A percentile compares a stretch with the other conserved stretches of the same genome.
These are phyloP conservation scores for Marronus borbonicus DNA, from an alignment of 2,888 invertebrate genomes.

Conservation along the genomic window DNA sequence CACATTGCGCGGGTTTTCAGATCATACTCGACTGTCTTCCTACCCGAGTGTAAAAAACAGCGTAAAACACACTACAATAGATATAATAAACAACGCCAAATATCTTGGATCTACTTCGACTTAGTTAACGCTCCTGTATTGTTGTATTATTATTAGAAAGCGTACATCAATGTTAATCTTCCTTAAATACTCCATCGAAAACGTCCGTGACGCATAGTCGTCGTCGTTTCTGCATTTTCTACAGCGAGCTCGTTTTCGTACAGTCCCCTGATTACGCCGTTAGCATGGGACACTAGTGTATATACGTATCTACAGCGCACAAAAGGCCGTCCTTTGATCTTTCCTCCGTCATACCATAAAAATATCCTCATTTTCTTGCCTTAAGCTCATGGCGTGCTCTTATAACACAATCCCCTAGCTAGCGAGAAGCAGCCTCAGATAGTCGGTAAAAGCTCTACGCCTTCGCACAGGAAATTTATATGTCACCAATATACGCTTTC, in stretches of 20 bases:
- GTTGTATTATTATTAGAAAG: constrained; percentile 12
- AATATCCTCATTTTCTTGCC: constrained; percentile 41
- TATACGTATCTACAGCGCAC: background rate
- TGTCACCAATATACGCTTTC: constrained; percentile 17
- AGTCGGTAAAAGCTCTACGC: constrained; percentile 25
- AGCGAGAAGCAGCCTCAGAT: background rate
- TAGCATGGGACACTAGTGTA: constrained; percentile 6
- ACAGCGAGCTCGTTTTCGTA: constrained; percentile 1
- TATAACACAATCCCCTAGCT: constrained; percentile 12
- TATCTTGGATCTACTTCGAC: no score
- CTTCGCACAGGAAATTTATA: constrained; percentile 23
- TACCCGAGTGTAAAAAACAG: no score
- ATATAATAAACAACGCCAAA: no score
- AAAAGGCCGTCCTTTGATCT: constrained; percentile 37
- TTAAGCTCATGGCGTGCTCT: constrained; percentile 44
- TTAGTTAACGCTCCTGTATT: background rate
- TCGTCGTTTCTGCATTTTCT: background rate
- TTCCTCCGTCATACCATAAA: constrained; percentile 22
- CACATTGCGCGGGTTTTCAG: no score
- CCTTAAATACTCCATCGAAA: constrained; percentile 27
- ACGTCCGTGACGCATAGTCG: background rate
- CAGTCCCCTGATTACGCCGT: constrained; percentile 20
- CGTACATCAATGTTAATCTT: constrained; percentile 18
- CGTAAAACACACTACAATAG: no score
- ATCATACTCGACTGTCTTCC: no score